Percentiles rank a stretch among this genome's conserved stretches.
Evolutionary conservation across 2,113 vertebrate species (phyloP).

Genomic region (Baryphthengus martii): DNA sequence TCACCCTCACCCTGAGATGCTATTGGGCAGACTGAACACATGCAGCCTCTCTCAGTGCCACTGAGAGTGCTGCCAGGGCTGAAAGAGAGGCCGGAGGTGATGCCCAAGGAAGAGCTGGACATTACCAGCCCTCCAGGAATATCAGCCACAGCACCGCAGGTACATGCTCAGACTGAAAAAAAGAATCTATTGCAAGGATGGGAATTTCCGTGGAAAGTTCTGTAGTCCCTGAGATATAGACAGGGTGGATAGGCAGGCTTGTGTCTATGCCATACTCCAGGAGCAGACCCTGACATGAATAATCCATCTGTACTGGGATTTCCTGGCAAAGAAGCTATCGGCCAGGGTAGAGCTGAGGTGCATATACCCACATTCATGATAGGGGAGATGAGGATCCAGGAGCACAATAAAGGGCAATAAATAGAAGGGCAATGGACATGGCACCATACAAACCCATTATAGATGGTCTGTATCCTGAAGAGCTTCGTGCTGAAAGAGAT

Average conservation of each 20-base stretch:
- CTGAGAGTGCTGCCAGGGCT: fast-evolving
- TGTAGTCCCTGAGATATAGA: background rate
- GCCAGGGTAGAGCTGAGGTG: background rate
- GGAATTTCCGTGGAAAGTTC: background rate
- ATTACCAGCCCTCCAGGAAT: background rate
- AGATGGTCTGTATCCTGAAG: background rate
- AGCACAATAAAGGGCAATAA: background rate
- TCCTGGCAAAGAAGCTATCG: background rate
- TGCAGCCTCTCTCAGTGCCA: fast-evolving
- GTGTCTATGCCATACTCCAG: background rate
- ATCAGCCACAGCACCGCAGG: background rate
- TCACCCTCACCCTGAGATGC: fast-evolving
- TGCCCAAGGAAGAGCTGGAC: background rate
- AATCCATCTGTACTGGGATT: background rate
- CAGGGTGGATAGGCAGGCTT: background rate
- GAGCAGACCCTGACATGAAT: background rate
- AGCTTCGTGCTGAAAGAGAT: background rate
- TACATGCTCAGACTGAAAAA: background rate
- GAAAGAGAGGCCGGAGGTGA: background rate
- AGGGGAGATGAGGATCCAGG: fast-evolving
- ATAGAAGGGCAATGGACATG: background rate
- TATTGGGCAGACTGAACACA: background rate
- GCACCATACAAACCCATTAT: background rate
- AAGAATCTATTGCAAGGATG: background rate
- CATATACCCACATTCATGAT: background rate